Percentiles rank a stretch among this genome's conserved stretches.
Evolutionary conservation across 2,888 invertebrate genomes (phyloP).

Genomic region (Andrena dorsata): DNA sequence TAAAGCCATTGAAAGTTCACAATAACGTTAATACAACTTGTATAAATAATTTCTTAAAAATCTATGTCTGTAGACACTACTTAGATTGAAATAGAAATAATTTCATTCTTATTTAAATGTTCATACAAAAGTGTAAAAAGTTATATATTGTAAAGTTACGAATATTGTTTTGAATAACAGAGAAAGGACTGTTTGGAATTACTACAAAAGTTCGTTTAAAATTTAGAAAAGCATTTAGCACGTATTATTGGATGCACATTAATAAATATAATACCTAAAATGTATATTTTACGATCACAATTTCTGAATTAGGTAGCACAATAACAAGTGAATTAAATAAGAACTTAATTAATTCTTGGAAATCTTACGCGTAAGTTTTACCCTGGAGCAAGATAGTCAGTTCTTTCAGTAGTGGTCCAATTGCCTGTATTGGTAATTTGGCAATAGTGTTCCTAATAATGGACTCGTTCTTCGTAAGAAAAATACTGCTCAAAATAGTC

Average conservation of each 20-base stretch:
- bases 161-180: neutral
- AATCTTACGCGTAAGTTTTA: slow-evolving; percentile 89
- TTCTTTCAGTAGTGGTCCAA: slow-evolving; percentile 91
- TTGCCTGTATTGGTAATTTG: slow-evolving; percentile 91
- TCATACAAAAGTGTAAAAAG: too few relatives aligned
- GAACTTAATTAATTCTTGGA: slow-evolving; percentile 22
- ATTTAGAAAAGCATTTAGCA: too few relatives aligned
- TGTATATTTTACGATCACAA: neutral
- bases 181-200: too few relatives aligned
- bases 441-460: slow-evolving; percentile 91
- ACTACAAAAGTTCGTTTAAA: too few relatives aligned
- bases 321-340: slow-evolving; percentile 7
- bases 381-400: slow-evolving; percentile 89
- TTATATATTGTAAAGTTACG: neutral
- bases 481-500: slow-evolving; percentile 90
- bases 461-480: slow-evolving; percentile 88
- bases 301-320: neutral
- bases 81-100: too few relatives aligned
- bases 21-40: too few relatives aligned
- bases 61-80: too few relatives aligned
- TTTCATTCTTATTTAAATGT: too few relatives aligned
- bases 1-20: too few relatives aligned
- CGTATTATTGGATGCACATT: too few relatives aligned
- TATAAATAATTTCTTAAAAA: too few relatives aligned
- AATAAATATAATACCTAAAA: neutral